Base-by-base conservation (phyloP, 1,140 invertebrate genomes). In the Bombus waltoni region DNA sequence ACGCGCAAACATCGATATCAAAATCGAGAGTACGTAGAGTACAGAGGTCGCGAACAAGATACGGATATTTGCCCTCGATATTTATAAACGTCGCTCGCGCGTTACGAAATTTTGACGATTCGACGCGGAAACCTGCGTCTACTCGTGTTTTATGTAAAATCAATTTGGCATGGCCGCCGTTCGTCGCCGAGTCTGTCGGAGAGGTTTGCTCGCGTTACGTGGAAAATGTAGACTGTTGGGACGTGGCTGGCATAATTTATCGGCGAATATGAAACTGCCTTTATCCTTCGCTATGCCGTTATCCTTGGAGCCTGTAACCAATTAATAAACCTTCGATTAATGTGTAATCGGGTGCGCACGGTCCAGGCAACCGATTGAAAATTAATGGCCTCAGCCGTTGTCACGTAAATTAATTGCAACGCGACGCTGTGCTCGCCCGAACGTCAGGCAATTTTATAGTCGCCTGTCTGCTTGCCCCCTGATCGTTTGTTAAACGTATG, bases 301-400 rank as follows among this genome's bases (percentile, higher is more conserved):
- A 90, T 90, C 89, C 78, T 89, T 79, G 89, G 70, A 38, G 73
- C 72, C 82, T 73, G 87, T 59, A 66, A 82, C 87, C 89, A 90
- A 92, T 92, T 92, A 92, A 91, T 89, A 89, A 88, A 87, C 86
- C 90, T 81, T 75, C 90, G 87, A 92, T 91, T 89, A 92, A 92
- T 85, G 90, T 85, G 81, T 88, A 90, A 91, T 91, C 89, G 85
- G 82, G 44, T 75, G 74, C 66, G 74, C 66, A 77, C 83, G 76
- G 80, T 62, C 44, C 78, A 28, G 83, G n/a, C 70, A 32, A 66
- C 53, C 88, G 83, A 92, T 92, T 89, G 90, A 88, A 90, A 92
- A 92, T 91, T 92, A 86, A 92, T 92, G 87, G 85, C 79, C 53
- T 82, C 88, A 83, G 83, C 89, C 88, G 88, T 89, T 90, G 88